Conservation (phyloP, 2,113 vertebrate genomes). For the Brachyhypopomus gauderio region DNA sequence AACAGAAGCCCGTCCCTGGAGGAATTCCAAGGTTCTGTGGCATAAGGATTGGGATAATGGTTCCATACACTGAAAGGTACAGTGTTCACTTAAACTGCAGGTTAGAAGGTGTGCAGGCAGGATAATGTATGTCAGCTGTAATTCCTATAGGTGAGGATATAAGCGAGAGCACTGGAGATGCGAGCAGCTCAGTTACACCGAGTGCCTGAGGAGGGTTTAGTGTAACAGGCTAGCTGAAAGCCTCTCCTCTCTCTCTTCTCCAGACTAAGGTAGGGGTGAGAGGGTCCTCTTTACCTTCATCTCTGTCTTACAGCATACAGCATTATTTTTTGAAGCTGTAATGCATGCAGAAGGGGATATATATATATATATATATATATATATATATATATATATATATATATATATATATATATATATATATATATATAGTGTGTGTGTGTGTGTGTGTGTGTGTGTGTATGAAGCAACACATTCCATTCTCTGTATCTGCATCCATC, state of each 20-base stretch:
- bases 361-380: not conserved
- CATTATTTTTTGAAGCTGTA: slow-evolving; percentile 2
- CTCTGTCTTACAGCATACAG: not conserved
- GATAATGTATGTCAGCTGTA: slow-evolving; percentile 5
- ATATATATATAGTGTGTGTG: no score
- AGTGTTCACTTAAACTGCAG: not conserved
- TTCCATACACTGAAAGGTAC: slow-evolving; percentile 6
- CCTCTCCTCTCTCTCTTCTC: not conserved
- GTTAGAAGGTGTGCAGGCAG: slow-evolving; percentile 5
- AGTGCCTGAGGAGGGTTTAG: not conserved
- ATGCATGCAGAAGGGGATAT: not conserved
- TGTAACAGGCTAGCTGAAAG: not conserved
- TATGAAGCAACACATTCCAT: not conserved
- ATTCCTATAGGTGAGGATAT: slow-evolving; percentile 18
- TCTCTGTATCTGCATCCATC: no score
- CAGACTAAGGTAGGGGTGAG: not conserved
- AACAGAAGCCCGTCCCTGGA: slow-evolving; percentile 31
- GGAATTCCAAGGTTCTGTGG: slow-evolving; percentile 32
- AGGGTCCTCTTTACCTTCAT: not conserved
- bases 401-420: no score
- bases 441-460: not conserved
- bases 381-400: not conserved
- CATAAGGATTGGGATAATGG: slow-evolving; percentile 22
- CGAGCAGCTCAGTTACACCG: not conserved
- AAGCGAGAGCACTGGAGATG: not conserved